A percentile compares a stretch with the other conserved stretches of the same genome.
Conservation (phyloP, 1,140 invertebrate species). For the Leptinotarsa texana region DNA sequence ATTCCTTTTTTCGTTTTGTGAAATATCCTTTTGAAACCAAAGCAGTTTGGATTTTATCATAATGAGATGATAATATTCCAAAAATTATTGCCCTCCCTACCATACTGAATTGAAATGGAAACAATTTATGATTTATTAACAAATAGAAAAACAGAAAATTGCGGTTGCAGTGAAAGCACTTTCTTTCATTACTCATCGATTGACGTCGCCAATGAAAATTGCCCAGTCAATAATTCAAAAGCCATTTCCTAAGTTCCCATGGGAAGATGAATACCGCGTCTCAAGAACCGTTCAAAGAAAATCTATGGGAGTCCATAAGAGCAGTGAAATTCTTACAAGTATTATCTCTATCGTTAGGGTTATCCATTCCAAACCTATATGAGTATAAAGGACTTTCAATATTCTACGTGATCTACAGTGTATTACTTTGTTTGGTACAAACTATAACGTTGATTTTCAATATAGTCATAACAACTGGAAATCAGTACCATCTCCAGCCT, state of each 20-base stretch:
- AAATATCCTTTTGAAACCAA: too few species aligned
- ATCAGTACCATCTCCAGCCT: not conserved
- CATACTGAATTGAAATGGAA: too few species aligned
- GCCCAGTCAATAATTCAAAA: not conserved
- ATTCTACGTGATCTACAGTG: conserved; percentile 21
- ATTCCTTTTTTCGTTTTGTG: too few species aligned
- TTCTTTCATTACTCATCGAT: too few species aligned
- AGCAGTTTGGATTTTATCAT: too few species aligned
- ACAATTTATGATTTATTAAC: too few species aligned
- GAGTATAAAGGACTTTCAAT: conserved; percentile 21
- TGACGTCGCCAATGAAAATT: not conserved
- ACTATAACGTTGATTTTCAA: not conserved
- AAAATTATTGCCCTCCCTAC: too few species aligned
- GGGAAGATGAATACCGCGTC: not conserved
- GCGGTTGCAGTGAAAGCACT: too few species aligned
- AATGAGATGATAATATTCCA: too few species aligned
- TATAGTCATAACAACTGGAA: not conserved
- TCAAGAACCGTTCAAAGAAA: not conserved
- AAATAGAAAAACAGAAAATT: too few species aligned
- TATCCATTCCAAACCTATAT: conserved; percentile 23
- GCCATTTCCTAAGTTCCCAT: not conserved
- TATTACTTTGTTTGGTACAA: conserved; percentile 5
- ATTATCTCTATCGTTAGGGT: conserved; percentile 5
- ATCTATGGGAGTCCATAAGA: not conserved
- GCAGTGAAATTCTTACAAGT: conserved; percentile 5